Evolutionary conservation across 2,113 vertebrate species (phyloP).

Genomic region (Colossoma macropomum): DNA sequence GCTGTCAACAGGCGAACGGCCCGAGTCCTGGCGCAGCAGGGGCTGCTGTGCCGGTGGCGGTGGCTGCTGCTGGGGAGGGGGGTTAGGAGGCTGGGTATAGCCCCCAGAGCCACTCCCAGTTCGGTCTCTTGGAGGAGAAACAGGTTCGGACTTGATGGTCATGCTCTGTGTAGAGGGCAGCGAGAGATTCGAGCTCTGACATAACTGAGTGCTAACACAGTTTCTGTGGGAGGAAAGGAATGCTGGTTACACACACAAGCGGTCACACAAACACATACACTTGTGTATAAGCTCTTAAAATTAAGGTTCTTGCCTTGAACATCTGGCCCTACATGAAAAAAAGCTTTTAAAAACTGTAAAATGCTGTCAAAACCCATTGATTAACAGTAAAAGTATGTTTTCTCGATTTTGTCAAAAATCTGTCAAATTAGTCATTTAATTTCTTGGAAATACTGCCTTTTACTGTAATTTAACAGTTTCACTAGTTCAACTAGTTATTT

Average conservation of each 20-base stretch:
- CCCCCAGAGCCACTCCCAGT: conserved; percentile 42
- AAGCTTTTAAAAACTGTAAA: too few species aligned
- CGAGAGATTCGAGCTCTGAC: conserved; percentile 95
- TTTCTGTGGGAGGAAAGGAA: conserved; percentile 88
- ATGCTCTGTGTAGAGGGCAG: conserved; percentile 91
- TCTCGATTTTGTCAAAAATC: too few species aligned
- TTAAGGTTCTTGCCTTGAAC: too few species aligned
- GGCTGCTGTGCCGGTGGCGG: conserved; percentile 84
- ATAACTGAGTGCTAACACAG: conserved; percentile 93
- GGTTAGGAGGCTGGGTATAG: conserved; percentile 19
- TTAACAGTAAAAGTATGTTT: too few species aligned
- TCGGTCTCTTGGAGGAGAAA: conserved; percentile 94
- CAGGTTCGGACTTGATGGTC: conserved; percentile 98
- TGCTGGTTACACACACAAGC: conserved; percentile 82
- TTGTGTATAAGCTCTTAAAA: too few species aligned
- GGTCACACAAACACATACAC: too few species aligned
- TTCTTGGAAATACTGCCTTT: too few species aligned
- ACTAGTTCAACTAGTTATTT: too few species aligned
- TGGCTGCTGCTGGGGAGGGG: conserved; percentile 63
- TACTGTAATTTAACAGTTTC: too few species aligned
- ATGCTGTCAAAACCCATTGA: too few species aligned
- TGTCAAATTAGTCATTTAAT: too few species aligned
- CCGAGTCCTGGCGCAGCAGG: conserved; percentile 80
- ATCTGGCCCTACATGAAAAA: too few species aligned
- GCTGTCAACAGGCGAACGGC: conserved; percentile 93